These are phyloP conservation scores for Eidolon dupreanum DNA, from an alignment of 2,797 vertebrate species.

Conservation along the genomic window DNA sequence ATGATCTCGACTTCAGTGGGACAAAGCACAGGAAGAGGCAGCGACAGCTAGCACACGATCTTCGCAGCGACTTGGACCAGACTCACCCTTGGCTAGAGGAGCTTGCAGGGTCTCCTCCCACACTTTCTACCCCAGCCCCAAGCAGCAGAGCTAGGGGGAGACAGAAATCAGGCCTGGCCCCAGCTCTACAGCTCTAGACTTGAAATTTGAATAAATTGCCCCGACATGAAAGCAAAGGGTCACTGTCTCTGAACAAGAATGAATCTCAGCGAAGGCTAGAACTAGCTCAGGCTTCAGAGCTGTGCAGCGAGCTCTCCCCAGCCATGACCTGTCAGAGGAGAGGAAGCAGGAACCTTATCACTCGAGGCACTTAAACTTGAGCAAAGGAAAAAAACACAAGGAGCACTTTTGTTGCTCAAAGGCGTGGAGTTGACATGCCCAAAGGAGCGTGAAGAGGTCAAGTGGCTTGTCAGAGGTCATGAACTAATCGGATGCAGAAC, in stretches of 20 bases:
- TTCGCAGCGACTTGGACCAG: background rate
- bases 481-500: conserved; percentile 38
- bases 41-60: background rate
- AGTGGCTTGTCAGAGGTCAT: conserved; percentile 47
- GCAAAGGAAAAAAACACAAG: conserved; percentile 41
- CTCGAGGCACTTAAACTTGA: conserved; percentile 31
- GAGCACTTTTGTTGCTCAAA: conserved; percentile 22
- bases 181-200: background rate
- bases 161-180: background rate
- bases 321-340: background rate
- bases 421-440: background rate
- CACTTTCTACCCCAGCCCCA: background rate
- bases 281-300: conserved; percentile 3
- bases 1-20: background rate
- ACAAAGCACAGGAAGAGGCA: background rate
- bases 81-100: background rate
- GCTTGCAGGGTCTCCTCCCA: background rate
- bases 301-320: background rate
- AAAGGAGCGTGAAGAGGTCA: conserved; percentile 39
- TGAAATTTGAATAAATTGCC: conserved; percentile 6
- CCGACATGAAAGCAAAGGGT: background rate
- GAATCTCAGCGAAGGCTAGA: background rate
- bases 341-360: conserved; percentile 54
- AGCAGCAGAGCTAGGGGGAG: background rate
- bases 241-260: background rate